Evolutionary conservation across 2,797 vertebrate species (phyloP).

Genomic region (Girardinus metallicus): DNA sequence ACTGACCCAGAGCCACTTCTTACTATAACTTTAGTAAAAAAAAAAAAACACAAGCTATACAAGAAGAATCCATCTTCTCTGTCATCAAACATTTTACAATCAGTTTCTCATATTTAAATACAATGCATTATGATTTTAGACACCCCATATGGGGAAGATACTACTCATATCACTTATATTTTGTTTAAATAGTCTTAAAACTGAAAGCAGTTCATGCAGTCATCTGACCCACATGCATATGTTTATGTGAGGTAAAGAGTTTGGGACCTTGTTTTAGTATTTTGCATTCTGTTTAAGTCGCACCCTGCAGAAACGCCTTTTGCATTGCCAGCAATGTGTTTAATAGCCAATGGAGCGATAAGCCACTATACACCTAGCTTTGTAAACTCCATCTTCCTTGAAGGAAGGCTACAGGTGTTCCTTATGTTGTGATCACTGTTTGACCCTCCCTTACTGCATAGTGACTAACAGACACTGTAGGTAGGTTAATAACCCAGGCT

Average conservation of each 20-base stretch:
- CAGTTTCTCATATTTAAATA: neutral
- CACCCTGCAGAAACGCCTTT: neutral
- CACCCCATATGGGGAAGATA: neutral
- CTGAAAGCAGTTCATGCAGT: neutral
- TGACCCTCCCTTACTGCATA: neutral
- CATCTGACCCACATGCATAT: neutral
- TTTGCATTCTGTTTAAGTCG: neutral
- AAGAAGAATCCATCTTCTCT: neutral
- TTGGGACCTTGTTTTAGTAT: neutral
- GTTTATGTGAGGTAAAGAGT: neutral
- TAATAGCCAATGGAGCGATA: neutral
- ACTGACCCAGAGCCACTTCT: neutral
- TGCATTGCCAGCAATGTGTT: neutral
- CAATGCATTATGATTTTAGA: neutral
- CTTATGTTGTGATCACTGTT: neutral
- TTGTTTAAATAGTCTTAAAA: neutral
- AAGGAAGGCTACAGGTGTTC: neutral
- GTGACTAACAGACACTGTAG: neutral
- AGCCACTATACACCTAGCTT: neutral
- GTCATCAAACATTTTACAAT: neutral
- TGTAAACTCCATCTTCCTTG: neutral
- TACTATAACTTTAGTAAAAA: neutral
- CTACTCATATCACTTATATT: neutral
- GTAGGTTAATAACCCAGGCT: neutral
- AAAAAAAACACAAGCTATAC: neutral